Evolutionary conservation across 2,888 invertebrate species (phyloP).

Genomic region (Pseudanteris insignis): DNA sequence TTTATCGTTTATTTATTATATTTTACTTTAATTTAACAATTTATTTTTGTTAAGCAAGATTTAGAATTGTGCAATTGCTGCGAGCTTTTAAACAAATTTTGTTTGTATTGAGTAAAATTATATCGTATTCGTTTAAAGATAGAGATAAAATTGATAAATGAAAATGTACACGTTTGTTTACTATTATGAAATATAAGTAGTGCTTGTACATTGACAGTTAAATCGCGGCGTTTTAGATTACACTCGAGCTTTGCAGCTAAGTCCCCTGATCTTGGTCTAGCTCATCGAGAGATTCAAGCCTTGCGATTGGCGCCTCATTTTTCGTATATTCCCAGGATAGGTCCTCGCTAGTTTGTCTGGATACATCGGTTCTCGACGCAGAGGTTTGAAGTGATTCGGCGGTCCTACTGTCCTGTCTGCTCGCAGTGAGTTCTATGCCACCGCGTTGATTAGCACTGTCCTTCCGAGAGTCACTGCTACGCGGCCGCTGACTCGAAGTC

Average conservation of each 20-base stretch:
- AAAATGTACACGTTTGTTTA: too few species aligned
- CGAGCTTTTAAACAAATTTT: too few species aligned
- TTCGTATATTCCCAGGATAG: conserved; percentile 63
- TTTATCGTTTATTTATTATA: too few species aligned
- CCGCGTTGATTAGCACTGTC: conserved; percentile 50
- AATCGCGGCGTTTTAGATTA: too few species aligned
- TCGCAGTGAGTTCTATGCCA: conserved; percentile 28
- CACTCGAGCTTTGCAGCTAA: too few species aligned
- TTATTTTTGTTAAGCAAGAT: too few species aligned
- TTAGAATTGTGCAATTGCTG: too few species aligned
- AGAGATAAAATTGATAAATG: too few species aligned
- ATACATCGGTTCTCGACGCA: conserved; percentile 51
- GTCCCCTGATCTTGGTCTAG: conserved; percentile 69
- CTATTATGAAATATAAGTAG: conserved; percentile 20
- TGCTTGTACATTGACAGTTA: conserved; percentile 2
- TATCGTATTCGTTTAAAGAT: too few species aligned
- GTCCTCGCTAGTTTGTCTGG: conserved; percentile 61
- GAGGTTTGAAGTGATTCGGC: conserved; percentile 23
- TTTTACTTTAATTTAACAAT: too few species aligned
- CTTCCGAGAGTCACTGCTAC: conserved; percentile 57
- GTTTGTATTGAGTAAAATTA: too few species aligned
- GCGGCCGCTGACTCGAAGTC: conserved; percentile 50
- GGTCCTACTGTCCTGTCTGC: conserved; percentile 44
- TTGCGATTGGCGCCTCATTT: conserved; percentile 72
- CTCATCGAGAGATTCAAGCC: conserved; percentile 74